These are phyloP conservation scores for Drosophila siamana DNA, from an alignment of 2,888 invertebrate species.

Conservation along the genomic window DNA sequence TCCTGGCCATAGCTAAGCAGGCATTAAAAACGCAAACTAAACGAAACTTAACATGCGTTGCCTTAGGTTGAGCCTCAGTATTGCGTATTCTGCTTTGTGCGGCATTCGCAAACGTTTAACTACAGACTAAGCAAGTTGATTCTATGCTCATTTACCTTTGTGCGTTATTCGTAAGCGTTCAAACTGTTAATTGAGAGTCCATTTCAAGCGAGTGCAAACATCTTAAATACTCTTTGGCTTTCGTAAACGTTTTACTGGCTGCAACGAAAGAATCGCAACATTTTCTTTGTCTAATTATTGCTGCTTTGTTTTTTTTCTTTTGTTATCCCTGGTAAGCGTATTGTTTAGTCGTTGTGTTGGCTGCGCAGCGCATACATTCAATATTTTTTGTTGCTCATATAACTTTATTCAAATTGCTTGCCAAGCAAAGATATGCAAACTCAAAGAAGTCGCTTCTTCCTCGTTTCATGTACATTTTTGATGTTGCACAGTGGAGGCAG, in stretches of 20 bases:
- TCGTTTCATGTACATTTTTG: constrained; percentile 41
- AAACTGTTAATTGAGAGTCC: no score
- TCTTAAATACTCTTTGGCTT: no score
- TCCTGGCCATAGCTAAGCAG: not conserved
- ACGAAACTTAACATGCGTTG: no score
- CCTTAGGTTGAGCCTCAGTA: no score
- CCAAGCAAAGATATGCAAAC: constrained; percentile 74
- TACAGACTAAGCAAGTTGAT: no score
- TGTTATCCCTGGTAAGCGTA: not conserved
- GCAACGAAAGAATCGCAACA: no score
- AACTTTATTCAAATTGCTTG: constrained; percentile 70
- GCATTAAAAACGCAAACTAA: no score
- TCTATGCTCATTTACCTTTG: no score
- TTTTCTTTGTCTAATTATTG: not conserved
- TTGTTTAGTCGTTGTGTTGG: constrained; percentile 1
- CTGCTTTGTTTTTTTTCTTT: not conserved
- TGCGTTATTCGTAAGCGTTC: constrained; percentile 2
- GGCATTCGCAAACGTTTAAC: not conserved
- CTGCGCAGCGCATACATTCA: not conserved
- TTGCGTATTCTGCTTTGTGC: not conserved
- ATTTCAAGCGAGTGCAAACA: no score
- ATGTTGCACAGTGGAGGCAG: constrained; percentile 4
- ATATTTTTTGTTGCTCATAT: constrained; percentile 28
- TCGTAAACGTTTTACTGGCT: no score
- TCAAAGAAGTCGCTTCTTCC: constrained; percentile 58